Evolutionary conservation across 1,140 invertebrate species (phyloP), one percentile per base, ranked within the genome.

Genomic region (Protaetia brevitarsis): DNA sequence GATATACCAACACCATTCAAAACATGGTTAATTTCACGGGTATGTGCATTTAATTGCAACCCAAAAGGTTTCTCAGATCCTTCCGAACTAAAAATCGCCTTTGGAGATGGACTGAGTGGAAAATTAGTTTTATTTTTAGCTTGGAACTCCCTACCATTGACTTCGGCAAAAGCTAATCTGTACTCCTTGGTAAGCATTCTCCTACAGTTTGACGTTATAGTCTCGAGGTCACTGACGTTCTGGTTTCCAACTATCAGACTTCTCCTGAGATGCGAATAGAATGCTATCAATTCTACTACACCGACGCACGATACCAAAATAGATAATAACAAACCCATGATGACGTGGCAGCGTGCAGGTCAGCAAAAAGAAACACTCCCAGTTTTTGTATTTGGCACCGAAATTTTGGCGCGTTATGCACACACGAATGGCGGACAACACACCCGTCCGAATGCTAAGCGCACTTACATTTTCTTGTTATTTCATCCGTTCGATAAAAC

Each of bases 271-370:
- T 66, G 2, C 2, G 26, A 60, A 41, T 61, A 62, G 41, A 66
- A 28, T 10, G 65, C 31, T 58, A 66, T 30, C 11, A 89, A 80
- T 76, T 92, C 89, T 64, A 88, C 64, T 2, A 88, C 84, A 60
- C 90, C 88, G 19, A 88, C 84, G 72, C 88, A 90, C n/a, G 87
- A 83, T 66, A 91, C 82, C 23, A 91, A 75, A 71, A 89, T 79
- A 8, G 89, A 90, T 51, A 91, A 78, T 65, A 91, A 74, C 16
- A 90, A 76, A 71, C 87, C 88, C 88, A 89, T 89, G 30, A 31
- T 65, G 62, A 28, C 60, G 21, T 19, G n/a, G 57, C 26, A 27
- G 16, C 13, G 30, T 8, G 26, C 5, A 29, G 57, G 57, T 51
- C 41, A 51, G 13, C 19, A 51, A 26, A 23, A 23, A 19, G 16